A percentile compares a stretch with the other conserved stretches of the same genome.
Evolutionary conservation across 2,797 vertebrate species (phyloP).

Genomic region (Delichon dasypus): DNA sequence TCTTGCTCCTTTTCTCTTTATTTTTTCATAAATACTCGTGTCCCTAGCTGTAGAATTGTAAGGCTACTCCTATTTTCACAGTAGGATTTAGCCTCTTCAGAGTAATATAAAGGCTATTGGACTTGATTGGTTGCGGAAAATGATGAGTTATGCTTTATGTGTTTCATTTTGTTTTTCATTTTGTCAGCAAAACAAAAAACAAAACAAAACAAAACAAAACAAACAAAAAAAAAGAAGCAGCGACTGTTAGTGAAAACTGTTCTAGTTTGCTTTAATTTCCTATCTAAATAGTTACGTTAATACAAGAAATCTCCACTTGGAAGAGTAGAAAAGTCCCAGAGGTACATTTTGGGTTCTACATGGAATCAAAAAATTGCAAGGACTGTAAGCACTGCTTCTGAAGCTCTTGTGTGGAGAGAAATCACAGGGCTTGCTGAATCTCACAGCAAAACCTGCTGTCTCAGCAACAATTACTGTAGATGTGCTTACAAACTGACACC

Average conservation of each 20-base stretch:
- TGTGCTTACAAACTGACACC: slow-evolving; percentile 31
- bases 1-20: neutral
- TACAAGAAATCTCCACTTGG: neutral
- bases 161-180: neutral
- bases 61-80: neutral
- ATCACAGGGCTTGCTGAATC: neutral
- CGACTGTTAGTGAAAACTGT: neutral
- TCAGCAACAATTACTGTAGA: slow-evolving; percentile 38
- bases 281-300: neutral
- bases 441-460: slow-evolving; percentile 17
- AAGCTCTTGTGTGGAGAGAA: neutral
- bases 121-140: neutral
- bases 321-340: neutral
- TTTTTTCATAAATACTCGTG: neutral
- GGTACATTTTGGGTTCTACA: neutral
- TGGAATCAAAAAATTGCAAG: neutral
- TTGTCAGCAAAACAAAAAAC: neutral
- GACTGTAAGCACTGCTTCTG: neutral
- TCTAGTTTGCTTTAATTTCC: neutral
- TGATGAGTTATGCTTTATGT: neutral
- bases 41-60: neutral
- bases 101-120: neutral
- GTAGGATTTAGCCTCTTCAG: neutral
- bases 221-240: neutral
- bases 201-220: too few species aligned